Conservation (phyloP, 2,113 vertebrate genomes). For the Mormyrus lacerda region DNA sequence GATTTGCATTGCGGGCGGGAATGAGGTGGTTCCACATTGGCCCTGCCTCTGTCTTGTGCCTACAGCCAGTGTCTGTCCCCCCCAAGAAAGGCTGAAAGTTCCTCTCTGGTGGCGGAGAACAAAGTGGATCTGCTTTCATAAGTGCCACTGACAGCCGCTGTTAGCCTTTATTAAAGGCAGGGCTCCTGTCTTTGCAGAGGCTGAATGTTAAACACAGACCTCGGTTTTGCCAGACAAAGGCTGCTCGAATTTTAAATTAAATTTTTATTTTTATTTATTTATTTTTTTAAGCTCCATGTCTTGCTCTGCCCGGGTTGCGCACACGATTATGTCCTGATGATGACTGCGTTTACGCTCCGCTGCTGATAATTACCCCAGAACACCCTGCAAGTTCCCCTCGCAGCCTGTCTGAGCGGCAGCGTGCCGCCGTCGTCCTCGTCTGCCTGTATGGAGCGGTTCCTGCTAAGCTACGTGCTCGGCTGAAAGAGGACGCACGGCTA, state of each 20-base stretch:
- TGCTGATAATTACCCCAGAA: not conserved
- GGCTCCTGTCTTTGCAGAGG: not conserved
- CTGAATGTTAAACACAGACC: not conserved
- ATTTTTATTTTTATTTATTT: not conserved
- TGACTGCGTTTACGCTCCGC: not conserved
- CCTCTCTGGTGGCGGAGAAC: not conserved
- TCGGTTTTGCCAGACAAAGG: not conserved
- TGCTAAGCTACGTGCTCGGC: constrained; percentile 33
- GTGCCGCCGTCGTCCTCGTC: not conserved
- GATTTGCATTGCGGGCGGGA: not conserved
- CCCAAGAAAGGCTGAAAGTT: not conserved
- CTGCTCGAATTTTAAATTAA: not conserved
- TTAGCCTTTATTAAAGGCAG: not conserved
- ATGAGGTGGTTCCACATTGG: not conserved
- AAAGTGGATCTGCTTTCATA: not conserved
- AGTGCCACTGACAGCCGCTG: not conserved
- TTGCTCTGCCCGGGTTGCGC: not conserved
- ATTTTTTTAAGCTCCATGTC: not conserved
- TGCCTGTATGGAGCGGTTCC: constrained; percentile 29
- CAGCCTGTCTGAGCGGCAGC: not conserved
- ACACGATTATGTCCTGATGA: not conserved
- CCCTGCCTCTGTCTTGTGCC: not conserved
- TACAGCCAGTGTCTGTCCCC: not conserved
- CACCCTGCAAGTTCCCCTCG: not conserved
- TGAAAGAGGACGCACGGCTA: constrained; percentile 31